Percentiles rank a stretch among this genome's conserved stretches.
These are phyloP conservation scores for Himalopsyche anomala DNA, from an alignment of 2,888 invertebrate species.

Conservation along the genomic window DNA sequence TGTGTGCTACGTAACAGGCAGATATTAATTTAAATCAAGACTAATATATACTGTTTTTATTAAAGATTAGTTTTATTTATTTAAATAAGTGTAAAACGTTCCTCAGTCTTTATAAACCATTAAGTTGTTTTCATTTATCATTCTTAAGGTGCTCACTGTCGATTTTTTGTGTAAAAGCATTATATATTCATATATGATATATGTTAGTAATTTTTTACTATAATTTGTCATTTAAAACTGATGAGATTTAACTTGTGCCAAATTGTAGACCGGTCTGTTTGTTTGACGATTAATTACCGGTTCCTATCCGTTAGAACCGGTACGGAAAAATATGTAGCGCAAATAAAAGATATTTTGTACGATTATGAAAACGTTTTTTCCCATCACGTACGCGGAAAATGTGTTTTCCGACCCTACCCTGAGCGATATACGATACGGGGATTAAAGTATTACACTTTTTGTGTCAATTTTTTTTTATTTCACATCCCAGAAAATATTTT, in stretches of 20 bases:
- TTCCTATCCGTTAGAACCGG: not conserved
- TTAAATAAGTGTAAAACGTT: no score
- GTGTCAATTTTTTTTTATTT: not conserved
- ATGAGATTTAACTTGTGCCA: not conserved
- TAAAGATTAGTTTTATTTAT: no score
- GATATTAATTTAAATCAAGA: no score
- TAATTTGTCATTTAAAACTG: not conserved
- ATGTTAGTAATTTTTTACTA: no score
- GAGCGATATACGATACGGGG: slow-evolving; percentile 27
- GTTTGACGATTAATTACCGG: slow-evolving; percentile 36
- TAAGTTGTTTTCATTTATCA: no score
- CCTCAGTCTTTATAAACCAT: no score
- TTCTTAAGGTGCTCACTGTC: no score
- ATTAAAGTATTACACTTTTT: slow-evolving; percentile 36
- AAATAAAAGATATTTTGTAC: slow-evolving; percentile 31
- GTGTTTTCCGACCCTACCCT: slow-evolving; percentile 35
- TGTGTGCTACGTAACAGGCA: no score
- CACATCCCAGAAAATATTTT: not conserved
- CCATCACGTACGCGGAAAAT: slow-evolving; percentile 32
- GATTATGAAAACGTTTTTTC: slow-evolving; percentile 39
- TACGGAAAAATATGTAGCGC: not conserved
- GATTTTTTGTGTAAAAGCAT: no score
- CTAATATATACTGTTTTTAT: no score
- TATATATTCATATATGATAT: no score
- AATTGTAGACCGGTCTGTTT: slow-evolving; percentile 17